A percentile compares a stretch with the other conserved stretches of the same genome.
phyloP scores from a whole-genome alignment of 2,113 vertebrate species.

The Alethe castanea region DNA sequence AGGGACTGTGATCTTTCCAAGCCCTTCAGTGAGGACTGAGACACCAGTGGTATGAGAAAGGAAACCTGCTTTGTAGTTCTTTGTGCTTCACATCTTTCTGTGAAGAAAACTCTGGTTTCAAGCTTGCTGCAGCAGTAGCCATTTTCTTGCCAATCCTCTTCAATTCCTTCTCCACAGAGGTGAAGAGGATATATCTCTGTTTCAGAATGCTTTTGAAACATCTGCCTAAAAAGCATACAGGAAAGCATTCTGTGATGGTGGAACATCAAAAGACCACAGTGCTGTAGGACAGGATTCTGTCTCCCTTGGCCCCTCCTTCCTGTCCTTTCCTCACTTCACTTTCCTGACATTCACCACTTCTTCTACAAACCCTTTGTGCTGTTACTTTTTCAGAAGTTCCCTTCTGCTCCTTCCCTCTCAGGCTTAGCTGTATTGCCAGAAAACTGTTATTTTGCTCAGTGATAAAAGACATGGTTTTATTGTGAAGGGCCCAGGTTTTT shows the following conservation, averaged over 20 bases:
- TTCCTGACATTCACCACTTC: neutral
- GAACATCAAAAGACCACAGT: neutral
- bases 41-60: fast-evolving
- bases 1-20: neutral
- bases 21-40: neutral
- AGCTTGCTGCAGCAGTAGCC: neutral
- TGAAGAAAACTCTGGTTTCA: neutral
- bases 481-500: fast-evolving
- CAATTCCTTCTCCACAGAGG: neutral
- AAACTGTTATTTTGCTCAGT: neutral
- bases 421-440: neutral
- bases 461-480: neutral
- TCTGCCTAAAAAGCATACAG: neutral
- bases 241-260: neutral
- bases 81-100: neutral
- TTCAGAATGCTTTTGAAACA: neutral
- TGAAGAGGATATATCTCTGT: neutral
- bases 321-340: neutral
- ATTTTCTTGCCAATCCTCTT: neutral
- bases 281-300: neutral
- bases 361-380: fast-evolving
- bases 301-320: neutral
- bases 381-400: neutral
- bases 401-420: neutral
- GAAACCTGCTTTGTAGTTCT: fast-evolving